phyloP scores from a whole-genome alignment of 2,888 invertebrate genomes.

The Sminthurinus aureus region DNA sequence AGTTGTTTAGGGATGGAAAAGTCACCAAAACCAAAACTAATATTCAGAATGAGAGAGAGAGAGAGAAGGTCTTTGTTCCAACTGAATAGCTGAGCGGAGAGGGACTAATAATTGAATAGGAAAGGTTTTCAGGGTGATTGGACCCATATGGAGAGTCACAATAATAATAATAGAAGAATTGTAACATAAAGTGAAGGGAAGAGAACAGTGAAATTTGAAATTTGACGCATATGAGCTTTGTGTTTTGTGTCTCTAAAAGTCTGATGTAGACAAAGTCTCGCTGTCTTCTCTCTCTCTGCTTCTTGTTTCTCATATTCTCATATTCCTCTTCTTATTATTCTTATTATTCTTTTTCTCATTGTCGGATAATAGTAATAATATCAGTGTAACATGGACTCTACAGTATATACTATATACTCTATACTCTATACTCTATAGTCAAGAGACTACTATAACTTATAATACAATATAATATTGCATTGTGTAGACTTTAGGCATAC shows the following conservation, averaged over 20 bases:
- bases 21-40: neutral
- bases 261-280: slow-evolving; percentile 24
- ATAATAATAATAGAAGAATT: slow-evolving; percentile 16
- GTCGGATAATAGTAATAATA: neutral
- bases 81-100: neutral
- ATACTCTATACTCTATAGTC: neutral
- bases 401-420: too few species aligned
- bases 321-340: neutral
- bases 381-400: neutral
- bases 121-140: slow-evolving; percentile 43
- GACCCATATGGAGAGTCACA: slow-evolving; percentile 44
- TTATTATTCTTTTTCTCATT: neutral
- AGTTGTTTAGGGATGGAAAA: neutral
- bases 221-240: slow-evolving; percentile 41
- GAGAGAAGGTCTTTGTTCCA: neutral
- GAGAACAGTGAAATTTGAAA: slow-evolving; percentile 40
- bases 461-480: too few species aligned
- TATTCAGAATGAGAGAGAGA: neutral
- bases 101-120: slow-evolving; percentile 35
- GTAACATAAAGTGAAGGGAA: too few species aligned
- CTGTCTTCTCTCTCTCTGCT: too few species aligned
- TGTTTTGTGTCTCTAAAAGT: neutral
- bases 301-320: too few species aligned
- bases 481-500: neutral
- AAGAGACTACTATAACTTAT: neutral